phyloP scores from a whole-genome alignment of 2,888 invertebrate genomes.

The Thera obeliscata region DNA sequence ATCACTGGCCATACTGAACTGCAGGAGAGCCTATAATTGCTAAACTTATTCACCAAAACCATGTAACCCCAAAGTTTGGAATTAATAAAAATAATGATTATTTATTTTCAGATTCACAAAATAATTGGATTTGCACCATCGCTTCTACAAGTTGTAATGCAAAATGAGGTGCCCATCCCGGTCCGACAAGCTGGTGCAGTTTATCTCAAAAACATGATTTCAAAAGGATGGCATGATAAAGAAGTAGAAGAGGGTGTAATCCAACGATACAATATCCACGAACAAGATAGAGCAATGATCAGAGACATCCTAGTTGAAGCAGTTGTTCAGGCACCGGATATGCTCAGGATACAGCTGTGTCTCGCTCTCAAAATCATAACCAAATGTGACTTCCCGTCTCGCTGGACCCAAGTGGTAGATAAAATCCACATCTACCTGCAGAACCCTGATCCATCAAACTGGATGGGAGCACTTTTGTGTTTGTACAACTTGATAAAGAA shows the following conservation, averaged over 20 bases:
- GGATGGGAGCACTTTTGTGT: slow-evolving; percentile 96
- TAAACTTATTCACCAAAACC: no score
- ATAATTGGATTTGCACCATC: slow-evolving; percentile 98
- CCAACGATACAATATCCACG: slow-evolving; percentile 94
- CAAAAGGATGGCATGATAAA: slow-evolving; percentile 94
- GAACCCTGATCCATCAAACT: slow-evolving; percentile 93
- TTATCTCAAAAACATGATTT: slow-evolving; percentile 97
- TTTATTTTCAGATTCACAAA: slow-evolving; percentile 76
- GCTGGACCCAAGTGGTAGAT: slow-evolving; percentile 98
- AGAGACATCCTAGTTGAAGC: slow-evolving; percentile 98
- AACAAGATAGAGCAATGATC: slow-evolving; percentile 97
- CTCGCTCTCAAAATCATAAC: slow-evolving; percentile 97
- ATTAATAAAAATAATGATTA: background rate
- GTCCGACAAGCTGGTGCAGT: slow-evolving; percentile 98
- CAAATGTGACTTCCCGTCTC: slow-evolving; percentile 97
- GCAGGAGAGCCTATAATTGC: no score
- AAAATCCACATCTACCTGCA: slow-evolving; percentile 97
- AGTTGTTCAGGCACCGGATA: slow-evolving; percentile 95
- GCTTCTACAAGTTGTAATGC: slow-evolving; percentile 96
- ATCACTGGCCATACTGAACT: no score
- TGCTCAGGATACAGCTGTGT: slow-evolving; percentile 95
- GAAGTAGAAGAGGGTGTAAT: slow-evolving; percentile 88
- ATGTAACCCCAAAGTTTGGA: no score
- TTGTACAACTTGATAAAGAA: slow-evolving; percentile 98
- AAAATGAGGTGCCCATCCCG: slow-evolving; percentile 94